Conservation (phyloP, 2,888 invertebrate species). For the Idaea biselata region DNA sequence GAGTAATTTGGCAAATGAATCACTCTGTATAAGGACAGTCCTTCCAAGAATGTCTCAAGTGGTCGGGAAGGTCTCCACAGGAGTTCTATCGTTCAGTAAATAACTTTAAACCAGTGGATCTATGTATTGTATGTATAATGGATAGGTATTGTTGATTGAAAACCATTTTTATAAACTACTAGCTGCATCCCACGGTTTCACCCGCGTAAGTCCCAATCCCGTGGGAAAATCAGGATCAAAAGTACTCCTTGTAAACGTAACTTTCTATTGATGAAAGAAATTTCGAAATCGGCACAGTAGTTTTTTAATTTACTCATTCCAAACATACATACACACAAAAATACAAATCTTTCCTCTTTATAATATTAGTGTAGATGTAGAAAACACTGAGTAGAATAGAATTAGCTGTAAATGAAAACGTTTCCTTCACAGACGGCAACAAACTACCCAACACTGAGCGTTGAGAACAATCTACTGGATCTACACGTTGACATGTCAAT, state of each 20-base stretch:
- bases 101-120: conserved; percentile 31
- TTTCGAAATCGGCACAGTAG: too few relatives aligned
- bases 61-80: conserved; percentile 44
- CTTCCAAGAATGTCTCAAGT: conserved; percentile 55
- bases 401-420: neutral
- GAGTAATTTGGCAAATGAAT: conserved; percentile 30
- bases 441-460: conserved; percentile 12
- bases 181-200: too few relatives aligned
- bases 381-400: neutral
- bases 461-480: conserved; percentile 34
- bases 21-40: conserved; percentile 37
- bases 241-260: too few relatives aligned
- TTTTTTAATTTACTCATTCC: too few relatives aligned
- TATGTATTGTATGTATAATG: neutral
- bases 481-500: conserved; percentile 52
- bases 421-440: neutral
- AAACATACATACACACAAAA: too few relatives aligned
- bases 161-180: too few relatives aligned
- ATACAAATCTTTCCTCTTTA: too few relatives aligned
- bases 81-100: conserved; percentile 26
- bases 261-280: too few relatives aligned
- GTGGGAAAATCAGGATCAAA: too few relatives aligned
- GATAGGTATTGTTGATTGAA: too few relatives aligned
- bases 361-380: too few relatives aligned
- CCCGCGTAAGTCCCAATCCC: too few relatives aligned